Evolutionary conservation across 1,140 invertebrate species (phyloP).

Genomic region (Panulirus ornatus): DNA sequence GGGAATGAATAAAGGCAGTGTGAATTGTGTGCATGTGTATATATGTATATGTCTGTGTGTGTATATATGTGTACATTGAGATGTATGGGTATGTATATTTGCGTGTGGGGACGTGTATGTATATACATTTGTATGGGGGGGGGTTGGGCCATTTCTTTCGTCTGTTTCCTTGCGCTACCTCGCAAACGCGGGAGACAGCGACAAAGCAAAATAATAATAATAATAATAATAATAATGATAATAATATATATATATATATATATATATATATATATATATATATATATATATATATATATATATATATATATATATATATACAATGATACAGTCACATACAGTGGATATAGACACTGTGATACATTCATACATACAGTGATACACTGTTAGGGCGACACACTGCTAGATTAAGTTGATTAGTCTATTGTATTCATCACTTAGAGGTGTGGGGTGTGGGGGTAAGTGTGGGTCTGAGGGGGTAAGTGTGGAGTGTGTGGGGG

Average conservation of each 20-base stretch:
- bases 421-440: too few relatives aligned
- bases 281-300: slow-evolving; percentile 41
- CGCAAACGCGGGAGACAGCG: too few relatives aligned
- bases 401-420: not conserved
- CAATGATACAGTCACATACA: not conserved
- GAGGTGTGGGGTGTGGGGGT: too few relatives aligned
- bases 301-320: slow-evolving; percentile 46
- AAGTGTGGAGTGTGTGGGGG: not conserved
- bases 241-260: slow-evolving; percentile 29
- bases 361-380: not conserved
- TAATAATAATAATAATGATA: not conserved
- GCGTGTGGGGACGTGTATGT: too few relatives aligned
- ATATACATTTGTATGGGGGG: too few relatives aligned
- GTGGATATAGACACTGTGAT: not conserved
- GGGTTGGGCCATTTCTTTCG: too few relatives aligned
- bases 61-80: too few relatives aligned
- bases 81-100: too few relatives aligned
- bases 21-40: not conserved
- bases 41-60: not conserved
- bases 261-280: slow-evolving; percentile 29
- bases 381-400: not conserved
- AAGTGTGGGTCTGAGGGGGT: too few relatives aligned
- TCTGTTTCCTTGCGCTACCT: too few relatives aligned
- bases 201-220: too few relatives aligned
- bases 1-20: too few relatives aligned